A percentile compares a stretch with the other conserved stretches of the same genome.
phyloP scores from a whole-genome alignment of 2,797 vertebrate species.

The Trichosurus vulpecula region DNA sequence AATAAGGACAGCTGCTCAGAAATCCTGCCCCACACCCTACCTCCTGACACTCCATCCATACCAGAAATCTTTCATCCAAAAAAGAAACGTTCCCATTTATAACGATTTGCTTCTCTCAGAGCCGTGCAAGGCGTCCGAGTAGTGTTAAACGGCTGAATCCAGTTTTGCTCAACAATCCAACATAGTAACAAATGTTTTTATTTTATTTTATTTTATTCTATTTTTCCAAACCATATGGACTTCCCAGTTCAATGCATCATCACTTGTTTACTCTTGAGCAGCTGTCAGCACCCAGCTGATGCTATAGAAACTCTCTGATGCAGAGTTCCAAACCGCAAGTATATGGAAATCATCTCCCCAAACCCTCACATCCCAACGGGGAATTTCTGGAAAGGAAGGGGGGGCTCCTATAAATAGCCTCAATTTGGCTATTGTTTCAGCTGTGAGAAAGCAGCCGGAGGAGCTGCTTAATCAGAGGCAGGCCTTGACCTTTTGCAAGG shows the following conservation, averaged over 20 bases:
- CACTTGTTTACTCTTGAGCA: slow-evolving; percentile 83
- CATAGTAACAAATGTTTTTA: slow-evolving; percentile 76
- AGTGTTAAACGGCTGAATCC: slow-evolving; percentile 36
- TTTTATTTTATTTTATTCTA: slow-evolving; percentile 67
- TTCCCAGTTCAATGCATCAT: slow-evolving; percentile 83
- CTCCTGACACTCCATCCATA: slow-evolving; percentile 1
- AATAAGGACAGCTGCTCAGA: slow-evolving; percentile 68
- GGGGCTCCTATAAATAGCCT: slow-evolving; percentile 24
- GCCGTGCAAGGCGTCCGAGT: slow-evolving; percentile 47
- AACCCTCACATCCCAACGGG: slow-evolving; percentile 56
- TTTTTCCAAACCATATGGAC: slow-evolving; percentile 82
- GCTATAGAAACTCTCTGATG: slow-evolving; percentile 72
- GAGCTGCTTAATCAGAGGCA: slow-evolving; percentile 60
- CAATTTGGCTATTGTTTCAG: slow-evolving; percentile 56
- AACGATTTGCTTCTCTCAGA: slow-evolving; percentile 56
- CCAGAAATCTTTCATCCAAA: slow-evolving; percentile 60
- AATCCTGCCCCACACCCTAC: neutral
- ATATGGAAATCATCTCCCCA: slow-evolving; percentile 76
- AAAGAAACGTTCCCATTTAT: slow-evolving; percentile 72
- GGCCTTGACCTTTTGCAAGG: slow-evolving; percentile 62
- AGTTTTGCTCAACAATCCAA: slow-evolving; percentile 74
- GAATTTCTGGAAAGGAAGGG: slow-evolving; percentile 49
- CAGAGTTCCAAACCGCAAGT: slow-evolving; percentile 76
- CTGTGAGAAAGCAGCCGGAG: slow-evolving; percentile 59
- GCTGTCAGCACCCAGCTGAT: slow-evolving; percentile 82